Evolutionary conservation across 2,888 invertebrate genomes (phyloP), one percentile per base, ranked within the genome.

Genomic region (Mythimna lalbum): DNA sequence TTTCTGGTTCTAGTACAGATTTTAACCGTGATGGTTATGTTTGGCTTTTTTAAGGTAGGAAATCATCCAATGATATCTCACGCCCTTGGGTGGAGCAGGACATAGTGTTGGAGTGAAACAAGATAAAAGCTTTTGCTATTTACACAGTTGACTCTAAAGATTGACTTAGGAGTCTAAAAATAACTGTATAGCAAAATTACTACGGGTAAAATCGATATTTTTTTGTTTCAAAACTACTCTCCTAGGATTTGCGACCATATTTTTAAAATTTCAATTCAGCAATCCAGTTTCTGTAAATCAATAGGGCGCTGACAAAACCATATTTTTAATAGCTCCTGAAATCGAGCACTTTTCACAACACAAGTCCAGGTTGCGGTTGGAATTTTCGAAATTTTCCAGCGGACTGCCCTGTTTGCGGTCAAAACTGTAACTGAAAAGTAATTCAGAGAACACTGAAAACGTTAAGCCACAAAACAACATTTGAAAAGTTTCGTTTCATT

Each of bases 401-500:
- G 55, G 55, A 61, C 84, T 73, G 80, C 68, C 82, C 84, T 75
- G 85, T 87, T 84, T 87, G 91, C 77, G 90, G 91, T 88, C 70
- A 70, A 73, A 82, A 88, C 87, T 86, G 86, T 85, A 87, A 89
- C 87, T 88, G 90, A 87, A 90, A 91, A 90, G 91, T 90, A 89
- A 90, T 90, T 88, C 89, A 73, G 87, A 84, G 88, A 89, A 85
- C 83, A 89, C 84, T 83, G 88, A 87, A 89, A 88, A 90, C 83
- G 84, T 83, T 82, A 84, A 87, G 85, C 91, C 91, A 78, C 91
- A 90, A 87, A 88, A 91, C 90, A 90, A 87, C 88, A 85, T 90
- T 90, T 86, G 88, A 89, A 90, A 91, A 91, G 89, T 91, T 91
- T 81, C 83, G 73, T 84, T 86, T 85, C 83, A 82, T 87, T 86